Evolutionary conservation across 2,797 vertebrate genomes (phyloP).

Genomic region (Spea hammondii): DNA sequence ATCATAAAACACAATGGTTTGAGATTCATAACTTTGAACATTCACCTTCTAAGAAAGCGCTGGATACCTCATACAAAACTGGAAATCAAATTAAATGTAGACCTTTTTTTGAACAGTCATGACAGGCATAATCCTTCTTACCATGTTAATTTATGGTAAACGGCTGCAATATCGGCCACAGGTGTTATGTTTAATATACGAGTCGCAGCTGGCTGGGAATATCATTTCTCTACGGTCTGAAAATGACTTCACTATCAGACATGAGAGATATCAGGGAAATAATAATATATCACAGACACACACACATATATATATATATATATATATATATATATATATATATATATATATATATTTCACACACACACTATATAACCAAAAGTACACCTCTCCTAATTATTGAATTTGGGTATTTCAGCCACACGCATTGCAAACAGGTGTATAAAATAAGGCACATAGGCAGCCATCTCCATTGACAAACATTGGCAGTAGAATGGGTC

Average conservation of each 20-base stretch:
- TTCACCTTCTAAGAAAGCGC: constrained; percentile 76
- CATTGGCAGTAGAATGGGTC: too few species aligned
- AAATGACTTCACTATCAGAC: constrained; percentile 81
- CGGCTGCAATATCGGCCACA: constrained; percentile 81
- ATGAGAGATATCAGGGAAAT: constrained; percentile 65
- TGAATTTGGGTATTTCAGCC: too few species aligned
- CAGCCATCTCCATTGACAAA: too few species aligned
- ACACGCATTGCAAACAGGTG: too few species aligned
- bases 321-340: background rate
- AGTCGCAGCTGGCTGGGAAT: constrained; percentile 80
- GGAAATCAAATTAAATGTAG: constrained; percentile 82
- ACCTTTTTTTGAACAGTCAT: constrained; percentile 78
- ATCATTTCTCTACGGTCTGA: constrained; percentile 76
- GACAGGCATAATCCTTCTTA: constrained; percentile 82
- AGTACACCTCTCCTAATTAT: background rate
- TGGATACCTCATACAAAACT: constrained; percentile 75
- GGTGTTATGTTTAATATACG: constrained; percentile 84
- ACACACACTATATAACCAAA: too few species aligned
- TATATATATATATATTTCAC: background rate
- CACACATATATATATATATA: background rate
- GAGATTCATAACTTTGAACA: constrained; percentile 68
- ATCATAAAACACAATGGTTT: constrained; percentile 77
- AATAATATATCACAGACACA: constrained; percentile 12
- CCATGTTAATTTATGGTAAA: constrained; percentile 85
- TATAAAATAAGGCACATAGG: too few species aligned